A percentile compares a stretch with the other conserved stretches of the same genome.
Evolutionary conservation across 2,797 vertebrate species (phyloP).

Genomic region (Chrysocyon brachyurus): DNA sequence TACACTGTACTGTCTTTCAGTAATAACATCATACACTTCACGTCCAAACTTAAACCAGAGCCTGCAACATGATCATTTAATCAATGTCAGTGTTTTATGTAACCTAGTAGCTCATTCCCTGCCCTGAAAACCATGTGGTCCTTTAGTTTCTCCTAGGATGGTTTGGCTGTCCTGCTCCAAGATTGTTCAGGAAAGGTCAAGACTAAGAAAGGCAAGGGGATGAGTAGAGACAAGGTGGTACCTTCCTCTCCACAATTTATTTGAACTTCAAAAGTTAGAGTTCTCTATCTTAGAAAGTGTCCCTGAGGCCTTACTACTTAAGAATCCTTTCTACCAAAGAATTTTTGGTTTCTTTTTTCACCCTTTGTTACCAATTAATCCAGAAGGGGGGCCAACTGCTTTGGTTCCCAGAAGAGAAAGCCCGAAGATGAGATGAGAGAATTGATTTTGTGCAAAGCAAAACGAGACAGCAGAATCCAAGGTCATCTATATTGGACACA

Average conservation of each 20-base stretch:
- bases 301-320: not conserved
- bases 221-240: not conserved
- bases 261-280: not conserved
- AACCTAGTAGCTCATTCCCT: not conserved
- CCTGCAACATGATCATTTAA: not conserved
- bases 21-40: not conserved
- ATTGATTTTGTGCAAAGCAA: conserved; percentile 62
- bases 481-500: conserved; percentile 64
- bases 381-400: not conserved
- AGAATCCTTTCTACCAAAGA: not conserved
- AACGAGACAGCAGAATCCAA: conserved; percentile 69
- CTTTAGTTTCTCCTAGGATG: not conserved
- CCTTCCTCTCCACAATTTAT: not conserved
- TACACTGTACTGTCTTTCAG: not conserved
- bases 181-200: not conserved
- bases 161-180: not conserved
- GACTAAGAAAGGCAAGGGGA: not conserved
- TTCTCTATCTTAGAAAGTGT: not conserved
- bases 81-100: not conserved
- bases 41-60: not conserved
- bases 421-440: conserved; percentile 14
- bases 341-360: not conserved
- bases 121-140: not conserved
- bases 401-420: not conserved
- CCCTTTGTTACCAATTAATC: not conserved